A percentile compares a stretch with the other conserved stretches of the same genome.
Conservation (phyloP, 2,113 vertebrate genomes). For the Nothobranchius furzeri region DNA sequence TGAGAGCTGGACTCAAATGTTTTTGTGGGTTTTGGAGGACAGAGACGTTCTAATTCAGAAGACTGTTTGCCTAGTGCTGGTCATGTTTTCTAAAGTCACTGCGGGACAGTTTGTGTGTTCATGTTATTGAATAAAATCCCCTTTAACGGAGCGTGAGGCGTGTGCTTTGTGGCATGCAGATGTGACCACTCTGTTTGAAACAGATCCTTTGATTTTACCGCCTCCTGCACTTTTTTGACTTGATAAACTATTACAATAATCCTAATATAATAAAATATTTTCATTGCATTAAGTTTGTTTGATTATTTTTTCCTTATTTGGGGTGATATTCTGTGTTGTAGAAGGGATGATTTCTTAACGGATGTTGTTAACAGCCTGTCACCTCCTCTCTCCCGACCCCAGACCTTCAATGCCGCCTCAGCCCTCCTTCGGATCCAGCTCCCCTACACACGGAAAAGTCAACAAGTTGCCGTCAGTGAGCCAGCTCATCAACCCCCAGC, state of each 20-base stretch:
- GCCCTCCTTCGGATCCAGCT: conserved; percentile 86
- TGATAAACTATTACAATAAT: conserved; percentile 26
- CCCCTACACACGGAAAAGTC: conserved; percentile 92
- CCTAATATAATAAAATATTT: conserved; percentile 73
- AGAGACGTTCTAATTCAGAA: conserved; percentile 40
- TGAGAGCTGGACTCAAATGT: conserved; percentile 88
- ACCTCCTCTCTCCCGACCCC: conserved; percentile 66
- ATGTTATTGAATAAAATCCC: conserved; percentile 46
- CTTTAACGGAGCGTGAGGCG: conserved; percentile 6
- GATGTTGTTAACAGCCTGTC: conserved; percentile 38
- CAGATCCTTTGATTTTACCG: conserved; percentile 55
- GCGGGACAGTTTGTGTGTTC: conserved; percentile 76
- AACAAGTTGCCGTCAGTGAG: conserved; percentile 99
- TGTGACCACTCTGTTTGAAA: conserved; percentile 70
- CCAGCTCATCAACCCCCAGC: conserved; percentile 97
- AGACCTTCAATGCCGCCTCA: conserved; percentile 91
- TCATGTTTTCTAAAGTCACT: conserved; percentile 79
- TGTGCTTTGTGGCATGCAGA: conserved; percentile 21
- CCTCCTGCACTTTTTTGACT: conserved; percentile 64
- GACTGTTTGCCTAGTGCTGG: conserved; percentile 73
- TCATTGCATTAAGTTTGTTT: conserved; percentile 43
- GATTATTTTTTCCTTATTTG: conserved; percentile 15
- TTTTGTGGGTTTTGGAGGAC: conserved; percentile 27
- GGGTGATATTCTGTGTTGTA: background rate
- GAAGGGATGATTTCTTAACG: background rate